phyloP scores from a whole-genome alignment of 2,888 invertebrate genomes.

The Margaritifera margaritifera region DNA sequence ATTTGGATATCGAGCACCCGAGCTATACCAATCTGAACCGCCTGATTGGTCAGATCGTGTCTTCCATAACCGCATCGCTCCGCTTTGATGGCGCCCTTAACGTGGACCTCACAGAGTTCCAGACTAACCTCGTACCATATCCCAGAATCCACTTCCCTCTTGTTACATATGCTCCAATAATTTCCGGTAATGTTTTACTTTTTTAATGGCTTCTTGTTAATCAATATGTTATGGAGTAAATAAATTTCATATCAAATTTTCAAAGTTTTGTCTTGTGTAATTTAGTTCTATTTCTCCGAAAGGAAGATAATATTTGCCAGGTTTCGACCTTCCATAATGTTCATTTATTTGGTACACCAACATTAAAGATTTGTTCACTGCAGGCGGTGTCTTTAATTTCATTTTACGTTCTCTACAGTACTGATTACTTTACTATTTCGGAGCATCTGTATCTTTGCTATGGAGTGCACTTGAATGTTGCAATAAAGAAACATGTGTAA shows the following conservation, averaged over 20 bases:
- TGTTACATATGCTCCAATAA: conserved; percentile 89
- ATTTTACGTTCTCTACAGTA: too few species aligned
- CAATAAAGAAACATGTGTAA: too few species aligned
- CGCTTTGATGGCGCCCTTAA: conserved; percentile 76
- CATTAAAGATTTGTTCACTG: too few species aligned
- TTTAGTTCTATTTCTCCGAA: background rate
- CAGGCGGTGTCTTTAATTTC: too few species aligned
- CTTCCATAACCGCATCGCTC: conserved; percentile 73
- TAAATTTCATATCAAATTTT: background rate
- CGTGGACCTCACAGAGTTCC: conserved; percentile 76
- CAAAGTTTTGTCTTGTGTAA: too few species aligned
- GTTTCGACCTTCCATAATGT: background rate
- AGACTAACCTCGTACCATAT: conserved; percentile 73
- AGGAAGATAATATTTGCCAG: background rate
- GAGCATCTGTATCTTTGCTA: too few species aligned
- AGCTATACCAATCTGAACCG: conserved; percentile 93
- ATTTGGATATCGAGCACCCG: conserved; percentile 87
- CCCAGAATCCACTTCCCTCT: conserved; percentile 87
- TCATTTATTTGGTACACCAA: too few species aligned
- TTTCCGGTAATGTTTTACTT: conserved; percentile 76
- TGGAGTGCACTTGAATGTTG: too few species aligned
- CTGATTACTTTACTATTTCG: too few species aligned
- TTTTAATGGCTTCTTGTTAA: too few species aligned
- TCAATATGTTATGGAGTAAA: background rate
- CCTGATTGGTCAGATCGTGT: conserved; percentile 89